A percentile compares a stretch with the other conserved stretches of the same genome.
phyloP scores from a whole-genome alignment of 2,797 vertebrate genomes.

The Synanceia verrucosa region DNA sequence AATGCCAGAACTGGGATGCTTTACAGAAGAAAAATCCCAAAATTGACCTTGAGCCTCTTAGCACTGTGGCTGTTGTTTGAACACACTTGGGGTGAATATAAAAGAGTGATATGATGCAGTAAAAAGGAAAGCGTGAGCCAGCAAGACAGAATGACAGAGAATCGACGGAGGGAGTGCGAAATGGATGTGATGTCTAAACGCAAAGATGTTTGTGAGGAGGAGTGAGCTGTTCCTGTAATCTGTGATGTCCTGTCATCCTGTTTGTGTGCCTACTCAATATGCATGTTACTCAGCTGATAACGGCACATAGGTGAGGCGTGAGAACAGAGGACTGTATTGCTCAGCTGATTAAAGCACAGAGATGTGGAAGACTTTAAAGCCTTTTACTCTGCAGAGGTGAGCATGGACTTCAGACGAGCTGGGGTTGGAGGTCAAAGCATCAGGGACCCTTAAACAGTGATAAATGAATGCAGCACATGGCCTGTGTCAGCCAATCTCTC shows the following conservation, averaged over 20 bases:
- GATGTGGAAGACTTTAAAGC: conserved; percentile 12
- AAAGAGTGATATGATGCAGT: conserved; percentile 14
- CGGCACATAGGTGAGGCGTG: conserved; percentile 52
- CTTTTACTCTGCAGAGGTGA: conserved; percentile 35
- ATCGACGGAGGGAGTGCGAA: conserved; percentile 51
- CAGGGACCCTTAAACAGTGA: conserved; percentile 60
- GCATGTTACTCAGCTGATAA: conserved; percentile 71
- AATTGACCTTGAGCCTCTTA: conserved; percentile 47
- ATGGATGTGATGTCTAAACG: conserved; percentile 58
- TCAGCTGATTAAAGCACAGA: conserved; percentile 9
- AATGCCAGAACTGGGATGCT: conserved; percentile 45
- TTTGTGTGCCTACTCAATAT: conserved; percentile 72
- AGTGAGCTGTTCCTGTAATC: conserved; percentile 75
- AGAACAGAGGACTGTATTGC: conserved; percentile 42
- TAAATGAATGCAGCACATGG: conserved; percentile 70
- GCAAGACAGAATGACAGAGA: conserved; percentile 35
- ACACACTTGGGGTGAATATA: conserved; percentile 22
- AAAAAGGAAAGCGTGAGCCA: conserved; percentile 24
- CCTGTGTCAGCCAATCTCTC: conserved; percentile 53
- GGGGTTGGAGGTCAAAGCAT: conserved; percentile 64
- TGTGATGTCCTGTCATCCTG: conserved; percentile 70
- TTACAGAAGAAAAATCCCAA: conserved; percentile 32
- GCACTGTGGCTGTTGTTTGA: conserved; percentile 14
- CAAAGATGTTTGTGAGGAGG: conserved; percentile 71
- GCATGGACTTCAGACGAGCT: conserved; percentile 26